Evolutionary conservation across 2,888 invertebrate species (phyloP), one percentile per base, ranked within the genome.

Genomic region (Macrophya annulata): DNA sequence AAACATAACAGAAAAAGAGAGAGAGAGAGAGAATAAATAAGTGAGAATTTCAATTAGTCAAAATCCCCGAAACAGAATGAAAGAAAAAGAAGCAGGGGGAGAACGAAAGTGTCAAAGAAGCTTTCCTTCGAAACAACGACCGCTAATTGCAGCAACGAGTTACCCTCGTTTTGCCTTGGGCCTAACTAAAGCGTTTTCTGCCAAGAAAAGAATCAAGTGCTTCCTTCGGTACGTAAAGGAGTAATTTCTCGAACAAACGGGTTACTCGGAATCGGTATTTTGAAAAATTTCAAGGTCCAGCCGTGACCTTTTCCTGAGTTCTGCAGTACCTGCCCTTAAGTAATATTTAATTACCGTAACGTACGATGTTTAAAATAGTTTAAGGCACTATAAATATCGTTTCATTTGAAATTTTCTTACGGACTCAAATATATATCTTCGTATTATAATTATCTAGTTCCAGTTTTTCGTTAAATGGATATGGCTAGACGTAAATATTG

Each of bases 81-180:
- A 43, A 15, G 43, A 62, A 9, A 6, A 21, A 21, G 62, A n/a
- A 43, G 21, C 8, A 31, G 51, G 62, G 8, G 21, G 15, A 43
- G n/a, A 17, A 62, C 31, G 43, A 25, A 62, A 62, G 62, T 40
- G 81, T 81, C 43, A 81, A 43, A 81, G 10, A 81, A 62, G 62
- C 81, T 59, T 81, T 62, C 81, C 10, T 62, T 81, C 51, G 59
- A 40, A 81, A 81, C 59, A 81, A 81, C 59, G 62, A 62, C 21
- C n/a, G 43, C 81, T 81, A 81, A 81, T 81, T 40, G 62, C 81
- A 62, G 40, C 62, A 62, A 62, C 21, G 43, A 62, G 40, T 81
- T 81, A 81, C 62, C 81, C 62, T 79, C 81, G 62, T 81, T 81
- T 62, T 12, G 40, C 21, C 40, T 59, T 21, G 51, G n/a, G 81